Evolutionary conservation across 2,888 invertebrate genomes (phyloP).

Genomic region (Rosalia funebris): DNA sequence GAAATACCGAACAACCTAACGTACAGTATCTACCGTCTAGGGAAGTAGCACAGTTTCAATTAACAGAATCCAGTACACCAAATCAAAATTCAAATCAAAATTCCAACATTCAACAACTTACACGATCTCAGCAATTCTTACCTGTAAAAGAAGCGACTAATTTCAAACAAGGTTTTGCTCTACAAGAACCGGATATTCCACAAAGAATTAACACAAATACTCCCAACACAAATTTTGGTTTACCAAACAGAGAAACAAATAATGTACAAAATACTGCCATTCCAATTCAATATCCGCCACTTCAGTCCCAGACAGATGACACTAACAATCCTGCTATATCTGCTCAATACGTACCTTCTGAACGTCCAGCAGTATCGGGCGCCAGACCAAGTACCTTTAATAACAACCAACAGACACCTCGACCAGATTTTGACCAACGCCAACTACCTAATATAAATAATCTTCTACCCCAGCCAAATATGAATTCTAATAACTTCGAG

Average conservation of each 20-base stretch:
- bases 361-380: too few relatives aligned
- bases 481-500: background rate
- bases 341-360: background rate
- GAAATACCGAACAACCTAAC: background rate
- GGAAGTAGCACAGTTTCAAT: constrained; percentile 25
- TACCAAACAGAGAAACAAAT: background rate
- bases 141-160: constrained; percentile 34
- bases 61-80: constrained; percentile 13
- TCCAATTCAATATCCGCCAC: constrained; percentile 5
- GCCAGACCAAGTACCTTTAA: background rate
- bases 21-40: constrained; percentile 27
- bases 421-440: background rate
- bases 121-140: constrained; percentile 36
- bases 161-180: constrained; percentile 25
- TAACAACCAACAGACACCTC: background rate
- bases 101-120: background rate
- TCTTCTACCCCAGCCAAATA: background rate
- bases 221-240: background rate
- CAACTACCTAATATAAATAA: background rate
- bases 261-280: background rate
- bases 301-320: background rate
- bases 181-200: background rate
- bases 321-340: background rate
- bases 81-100: background rate
- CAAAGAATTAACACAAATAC: background rate